phyloP scores from a whole-genome alignment of 2,113 vertebrate genomes.

The Alaudala cheleensis region DNA sequence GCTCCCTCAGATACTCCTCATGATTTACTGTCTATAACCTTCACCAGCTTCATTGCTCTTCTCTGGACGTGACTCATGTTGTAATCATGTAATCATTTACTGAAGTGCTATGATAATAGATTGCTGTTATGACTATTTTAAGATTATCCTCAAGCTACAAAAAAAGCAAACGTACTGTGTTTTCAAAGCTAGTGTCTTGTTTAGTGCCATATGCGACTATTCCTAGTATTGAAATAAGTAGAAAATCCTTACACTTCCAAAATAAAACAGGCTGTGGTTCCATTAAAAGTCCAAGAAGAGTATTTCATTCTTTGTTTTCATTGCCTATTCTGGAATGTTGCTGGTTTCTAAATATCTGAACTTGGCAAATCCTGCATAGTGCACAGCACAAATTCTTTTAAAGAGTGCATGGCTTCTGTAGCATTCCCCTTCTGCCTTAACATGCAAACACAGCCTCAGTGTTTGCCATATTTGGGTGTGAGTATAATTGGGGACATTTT shows the following conservation, averaged over 20 bases:
- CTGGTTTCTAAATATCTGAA: neutral
- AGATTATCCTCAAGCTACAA: neutral
- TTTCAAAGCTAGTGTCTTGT: neutral
- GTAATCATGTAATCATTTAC: neutral
- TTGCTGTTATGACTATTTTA: neutral
- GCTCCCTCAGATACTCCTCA: neutral
- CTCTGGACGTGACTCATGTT: neutral
- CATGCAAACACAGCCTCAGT: neutral
- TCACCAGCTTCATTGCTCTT: neutral
- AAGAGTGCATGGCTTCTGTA: neutral
- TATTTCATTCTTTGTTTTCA: neutral
- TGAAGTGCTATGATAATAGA: neutral
- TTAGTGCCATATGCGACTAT: neutral
- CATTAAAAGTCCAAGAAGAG: neutral
- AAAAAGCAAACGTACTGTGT: neutral
- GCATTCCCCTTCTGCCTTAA: neutral
- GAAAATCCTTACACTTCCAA: neutral
- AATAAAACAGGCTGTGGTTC: fast-evolving
- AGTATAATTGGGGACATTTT: neutral
- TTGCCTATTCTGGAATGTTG: neutral
- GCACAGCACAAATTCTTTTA: neutral
- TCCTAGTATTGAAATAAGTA: neutral
- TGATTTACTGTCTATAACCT: neutral
- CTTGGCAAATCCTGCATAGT: neutral
- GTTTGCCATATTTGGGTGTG: conserved; percentile 61